These are phyloP conservation scores for Drosophila percnosoma DNA, from an alignment of 2,888 invertebrate genomes.

Conservation along the genomic window DNA sequence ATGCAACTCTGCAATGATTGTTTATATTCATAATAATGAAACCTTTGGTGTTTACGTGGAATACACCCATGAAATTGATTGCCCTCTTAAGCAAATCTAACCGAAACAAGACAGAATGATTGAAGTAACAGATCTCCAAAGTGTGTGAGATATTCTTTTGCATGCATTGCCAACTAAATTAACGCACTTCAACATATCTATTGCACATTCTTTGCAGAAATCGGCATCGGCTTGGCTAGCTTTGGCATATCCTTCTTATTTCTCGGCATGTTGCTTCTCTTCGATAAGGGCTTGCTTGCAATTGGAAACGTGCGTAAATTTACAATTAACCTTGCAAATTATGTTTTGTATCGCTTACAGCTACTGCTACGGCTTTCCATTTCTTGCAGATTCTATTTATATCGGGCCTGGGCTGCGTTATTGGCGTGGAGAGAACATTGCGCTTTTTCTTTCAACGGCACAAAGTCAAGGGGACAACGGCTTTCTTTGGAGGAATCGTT, in stretches of 20 bases:
- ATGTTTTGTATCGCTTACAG: not conserved
- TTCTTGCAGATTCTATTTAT: slow-evolving; percentile 95
- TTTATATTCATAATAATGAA: slow-evolving; percentile 63
- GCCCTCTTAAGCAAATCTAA: slow-evolving; percentile 45
- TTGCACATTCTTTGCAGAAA: slow-evolving; percentile 88
- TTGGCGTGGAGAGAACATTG: slow-evolving; percentile 97
- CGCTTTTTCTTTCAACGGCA: slow-evolving; percentile 99
- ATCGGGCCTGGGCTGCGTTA: slow-evolving; percentile 96
- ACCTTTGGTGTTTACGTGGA: slow-evolving; percentile 63
- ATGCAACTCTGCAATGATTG: slow-evolving; percentile 61
- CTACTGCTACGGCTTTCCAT: slow-evolving; percentile 3
- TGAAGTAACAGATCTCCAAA: slow-evolving; percentile 93
- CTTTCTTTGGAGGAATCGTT: slow-evolving; percentile 96
- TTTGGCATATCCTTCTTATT: slow-evolving; percentile 98
- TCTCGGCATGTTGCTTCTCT: slow-evolving; percentile 95
- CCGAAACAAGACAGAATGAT: slow-evolving; percentile 87
- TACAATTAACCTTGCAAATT: not conserved
- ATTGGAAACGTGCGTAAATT: slow-evolving; percentile 97
- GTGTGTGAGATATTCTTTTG: slow-evolving; percentile 86
- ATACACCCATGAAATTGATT: slow-evolving; percentile 47
- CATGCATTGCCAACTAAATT: slow-evolving; percentile 8
- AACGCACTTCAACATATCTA: slow-evolving; percentile 14
- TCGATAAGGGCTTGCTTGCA: slow-evolving; percentile 98
- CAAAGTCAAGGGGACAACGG: slow-evolving; percentile 94
- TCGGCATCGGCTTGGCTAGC: slow-evolving; percentile 98